Base-by-base conservation (phyloP, 2,888 invertebrate species). In the Harpalus rufipes region DNA sequence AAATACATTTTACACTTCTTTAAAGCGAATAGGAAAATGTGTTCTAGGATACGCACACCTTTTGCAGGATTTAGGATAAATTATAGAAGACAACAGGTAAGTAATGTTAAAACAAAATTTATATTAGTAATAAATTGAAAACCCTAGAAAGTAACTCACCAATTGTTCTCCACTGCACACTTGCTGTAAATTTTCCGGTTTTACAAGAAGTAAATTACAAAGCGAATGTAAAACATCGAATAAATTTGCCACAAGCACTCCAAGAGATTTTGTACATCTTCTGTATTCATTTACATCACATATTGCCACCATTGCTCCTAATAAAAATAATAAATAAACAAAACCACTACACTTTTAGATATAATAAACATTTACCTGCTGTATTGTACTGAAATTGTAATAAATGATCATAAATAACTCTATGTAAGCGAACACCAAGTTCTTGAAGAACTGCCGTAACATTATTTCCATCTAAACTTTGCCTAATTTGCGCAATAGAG, bases 261-360 rank as follows among this genome's bases (percentile, higher is more conserved):
- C 95, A 82, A 95, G 93, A 1, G 92, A 92, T 89, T 96, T 96
- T n/a, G 95, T 96, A 89, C 97, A 97, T 87, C 96, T 96, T 18
- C 98, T 93, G 91, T 99, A 99, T 91, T 99, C 99, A 89, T 98
- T 98, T 87, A 99, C 96, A 92, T 99, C 99, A 91, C 98, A 99
- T 88, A 99, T 98, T 1, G 97, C 97, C 90, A 98, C 96, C 97
- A 99, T 98, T 0, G 99, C 99, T 83, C 99, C 97, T 96, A 90
- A 4, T 32, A 32, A 32, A 6, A 32, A 32, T 6, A 32, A 32
- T 3, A 32, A 32, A 32, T 32, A 32, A 32, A 6, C 32, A 4
- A 32, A 32, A 32, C 25, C 25, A 25, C 3, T 25, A 32, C 12
- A 1, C 18, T 51, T 72, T 51, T 81, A 63, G 7, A 65, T 61